Conservation (phyloP, 2,888 invertebrate species). For the Anoncus sp. region DNA sequence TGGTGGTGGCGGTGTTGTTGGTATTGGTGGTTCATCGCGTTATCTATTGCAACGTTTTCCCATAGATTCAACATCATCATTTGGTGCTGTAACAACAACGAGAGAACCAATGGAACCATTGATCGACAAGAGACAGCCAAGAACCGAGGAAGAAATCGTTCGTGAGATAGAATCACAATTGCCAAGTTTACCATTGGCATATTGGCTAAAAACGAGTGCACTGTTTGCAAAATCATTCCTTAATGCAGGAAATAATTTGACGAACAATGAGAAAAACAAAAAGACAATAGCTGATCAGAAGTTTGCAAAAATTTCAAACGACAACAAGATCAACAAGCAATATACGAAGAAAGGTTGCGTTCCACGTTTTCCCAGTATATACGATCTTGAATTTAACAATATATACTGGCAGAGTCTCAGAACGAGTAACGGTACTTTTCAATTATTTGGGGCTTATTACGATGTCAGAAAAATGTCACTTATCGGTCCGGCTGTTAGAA, state of each 20-base stretch:
- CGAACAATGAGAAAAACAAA: slow-evolving; percentile 4
- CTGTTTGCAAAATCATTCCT: slow-evolving; percentile 19
- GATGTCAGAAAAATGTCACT: slow-evolving; percentile 91
- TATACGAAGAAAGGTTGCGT: slow-evolving; percentile 54
- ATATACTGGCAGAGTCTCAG: slow-evolving; percentile 96
- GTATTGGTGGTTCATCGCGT: slow-evolving; percentile 80
- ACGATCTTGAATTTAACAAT: slow-evolving; percentile 96
- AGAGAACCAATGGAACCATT: slow-evolving; percentile 84
- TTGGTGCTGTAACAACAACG: slow-evolving; percentile 6
- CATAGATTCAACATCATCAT: slow-evolving; percentile 68
- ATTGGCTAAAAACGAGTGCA: slow-evolving; percentile 91
- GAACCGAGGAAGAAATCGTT: slow-evolving; percentile 90
- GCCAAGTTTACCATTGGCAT: slow-evolving; percentile 93
- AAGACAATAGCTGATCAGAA: background rate
- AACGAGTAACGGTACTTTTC: slow-evolving; percentile 94
- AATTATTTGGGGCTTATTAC: slow-evolving; percentile 95
- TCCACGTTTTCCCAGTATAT: slow-evolving; percentile 92
- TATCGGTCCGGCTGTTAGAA: slow-evolving; percentile 92
- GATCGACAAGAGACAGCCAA: slow-evolving; percentile 86
- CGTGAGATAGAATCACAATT: slow-evolving; percentile 91
- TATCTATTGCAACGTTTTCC: slow-evolving; percentile 84
- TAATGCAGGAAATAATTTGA: slow-evolving; percentile 6
- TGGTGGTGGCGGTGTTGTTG: background rate
- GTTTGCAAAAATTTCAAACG: background rate
- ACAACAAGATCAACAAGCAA: background rate